Evolutionary conservation across 1,140 invertebrate genomes (phyloP).

Genomic region (Temnothorax longispinosus): DNA sequence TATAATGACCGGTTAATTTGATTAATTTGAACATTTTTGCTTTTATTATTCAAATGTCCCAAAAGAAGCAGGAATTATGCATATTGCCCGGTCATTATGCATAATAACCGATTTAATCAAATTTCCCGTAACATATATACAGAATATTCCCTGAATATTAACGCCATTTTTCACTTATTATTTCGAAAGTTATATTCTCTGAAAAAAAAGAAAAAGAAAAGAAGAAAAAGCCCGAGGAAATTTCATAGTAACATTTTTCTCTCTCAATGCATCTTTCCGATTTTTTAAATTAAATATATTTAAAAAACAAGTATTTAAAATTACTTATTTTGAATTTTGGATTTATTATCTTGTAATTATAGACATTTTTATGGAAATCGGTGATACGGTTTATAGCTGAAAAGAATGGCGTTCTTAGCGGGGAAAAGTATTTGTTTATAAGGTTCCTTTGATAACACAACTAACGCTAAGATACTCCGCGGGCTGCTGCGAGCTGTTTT

Average conservation of each 20-base stretch:
- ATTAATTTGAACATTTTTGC: too few relatives aligned
- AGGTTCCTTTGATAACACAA: slow-evolving; percentile 82
- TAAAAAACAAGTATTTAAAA: background rate
- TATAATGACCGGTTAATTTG: too few relatives aligned
- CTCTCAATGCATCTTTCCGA: background rate
- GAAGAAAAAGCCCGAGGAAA: background rate
- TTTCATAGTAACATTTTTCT: background rate
- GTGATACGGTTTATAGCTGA: background rate
- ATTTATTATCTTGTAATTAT: background rate
- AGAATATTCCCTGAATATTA: slow-evolving; percentile 11
- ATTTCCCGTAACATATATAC: background rate
- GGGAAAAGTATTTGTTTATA: slow-evolving; percentile 72
- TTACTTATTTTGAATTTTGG: background rate
- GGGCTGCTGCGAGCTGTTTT: slow-evolving; percentile 68
- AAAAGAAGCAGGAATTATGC: too few relatives aligned
- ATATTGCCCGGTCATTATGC: too few relatives aligned
- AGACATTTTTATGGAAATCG: background rate
- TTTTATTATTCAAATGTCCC: too few relatives aligned
- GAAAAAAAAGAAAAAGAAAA: background rate
- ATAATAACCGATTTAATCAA: too few relatives aligned
- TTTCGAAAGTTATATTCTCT: background rate
- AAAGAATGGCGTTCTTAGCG: slow-evolving; percentile 11
- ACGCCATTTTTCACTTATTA: background rate
- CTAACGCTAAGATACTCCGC: slow-evolving; percentile 78
- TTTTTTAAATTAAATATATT: slow-evolving; percentile 9